Evolutionary conservation across 2,888 invertebrate genomes (phyloP).

Genomic region (Caenorhabditis panamensis): DNA sequence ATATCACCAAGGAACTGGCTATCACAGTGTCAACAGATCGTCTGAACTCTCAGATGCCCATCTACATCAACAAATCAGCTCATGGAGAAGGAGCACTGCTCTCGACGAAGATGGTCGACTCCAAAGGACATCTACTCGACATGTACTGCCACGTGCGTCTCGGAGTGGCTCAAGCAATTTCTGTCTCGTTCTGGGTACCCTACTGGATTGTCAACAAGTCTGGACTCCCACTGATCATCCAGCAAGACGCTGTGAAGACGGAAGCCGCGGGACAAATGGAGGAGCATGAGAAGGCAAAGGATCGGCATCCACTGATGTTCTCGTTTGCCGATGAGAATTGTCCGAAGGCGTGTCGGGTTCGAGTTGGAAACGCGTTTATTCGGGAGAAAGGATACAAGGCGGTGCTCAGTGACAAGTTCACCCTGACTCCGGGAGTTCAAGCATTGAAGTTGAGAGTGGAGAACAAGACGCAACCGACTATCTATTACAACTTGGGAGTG

Average conservation of each 20-base stretch:
- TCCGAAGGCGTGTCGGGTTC: slow-evolving; percentile 82
- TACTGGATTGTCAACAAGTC: slow-evolving; percentile 97
- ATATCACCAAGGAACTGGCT: slow-evolving; percentile 76
- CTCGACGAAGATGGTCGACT: slow-evolving; percentile 67
- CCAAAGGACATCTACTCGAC: slow-evolving; percentile 65
- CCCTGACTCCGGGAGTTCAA: slow-evolving; percentile 76
- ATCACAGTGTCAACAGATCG: slow-evolving; percentile 86
- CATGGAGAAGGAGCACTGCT: slow-evolving; percentile 59
- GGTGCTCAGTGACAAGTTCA: slow-evolving; percentile 70
- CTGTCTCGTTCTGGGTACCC: slow-evolving; percentile 89
- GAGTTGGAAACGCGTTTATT: slow-evolving; percentile 67
- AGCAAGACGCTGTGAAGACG: slow-evolving; percentile 87
- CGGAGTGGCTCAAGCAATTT: slow-evolving; percentile 80
- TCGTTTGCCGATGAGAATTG: slow-evolving; percentile 93
- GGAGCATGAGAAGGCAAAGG: slow-evolving; percentile 94
- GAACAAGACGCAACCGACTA: slow-evolving; percentile 68
- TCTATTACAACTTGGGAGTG: slow-evolving; percentile 85
- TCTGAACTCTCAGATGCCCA: slow-evolving; percentile 87
- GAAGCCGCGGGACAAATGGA: slow-evolving; percentile 84
- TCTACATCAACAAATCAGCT: slow-evolving; percentile 82
- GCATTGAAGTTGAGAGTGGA: slow-evolving; percentile 73
- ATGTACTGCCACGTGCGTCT: slow-evolving; percentile 72
- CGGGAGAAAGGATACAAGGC: slow-evolving; percentile 70
- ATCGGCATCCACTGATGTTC: slow-evolving; percentile 93
- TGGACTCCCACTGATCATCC: slow-evolving; percentile 91